Conservation (phyloP, 35 echinoderm and acorn worm genomes). For the Stichopus chloronotus region DNA sequence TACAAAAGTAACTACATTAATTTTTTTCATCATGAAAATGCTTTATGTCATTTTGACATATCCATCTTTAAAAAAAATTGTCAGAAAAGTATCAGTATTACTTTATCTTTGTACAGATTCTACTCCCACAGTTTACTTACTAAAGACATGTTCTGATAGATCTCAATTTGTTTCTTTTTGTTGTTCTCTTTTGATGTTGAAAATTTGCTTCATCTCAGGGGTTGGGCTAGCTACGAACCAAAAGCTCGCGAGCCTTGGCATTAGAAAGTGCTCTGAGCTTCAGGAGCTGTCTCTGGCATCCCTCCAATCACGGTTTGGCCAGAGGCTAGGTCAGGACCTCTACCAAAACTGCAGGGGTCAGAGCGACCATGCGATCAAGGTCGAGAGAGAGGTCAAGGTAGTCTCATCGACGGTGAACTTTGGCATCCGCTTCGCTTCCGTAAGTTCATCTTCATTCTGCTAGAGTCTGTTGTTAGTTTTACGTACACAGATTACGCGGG, state of each 20-base stretch:
- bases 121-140: no score
- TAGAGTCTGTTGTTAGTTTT: no score
- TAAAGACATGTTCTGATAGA: no score
- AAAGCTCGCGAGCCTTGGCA: slow-evolving; percentile 57
- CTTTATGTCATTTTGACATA: no score
- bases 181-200: no score
- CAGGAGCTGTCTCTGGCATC: slow-evolving; percentile 62
- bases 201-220: slow-evolving; percentile 25
- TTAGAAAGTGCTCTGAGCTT: slow-evolving; percentile 76
- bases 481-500: no score
- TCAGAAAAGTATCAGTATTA: no score
- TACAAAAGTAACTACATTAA: no score
- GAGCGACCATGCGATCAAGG: slow-evolving; percentile 76
- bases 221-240: slow-evolving; percentile 73
- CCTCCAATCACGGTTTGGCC: slow-evolving; percentile 86
- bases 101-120: no score
- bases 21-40: no score
- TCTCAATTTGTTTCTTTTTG: no score
- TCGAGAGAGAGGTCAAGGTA: slow-evolving; percentile 75
- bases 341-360: slow-evolving; percentile 75
- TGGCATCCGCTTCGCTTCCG: slow-evolving; percentile 85
- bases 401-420: slow-evolving; percentile 94
- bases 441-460: background rate
- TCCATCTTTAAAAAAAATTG: no score
- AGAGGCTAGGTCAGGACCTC: slow-evolving; percentile 74